Evolutionary conservation across 2,113 vertebrate species (phyloP).

Genomic region (Emberiza fucata): DNA sequence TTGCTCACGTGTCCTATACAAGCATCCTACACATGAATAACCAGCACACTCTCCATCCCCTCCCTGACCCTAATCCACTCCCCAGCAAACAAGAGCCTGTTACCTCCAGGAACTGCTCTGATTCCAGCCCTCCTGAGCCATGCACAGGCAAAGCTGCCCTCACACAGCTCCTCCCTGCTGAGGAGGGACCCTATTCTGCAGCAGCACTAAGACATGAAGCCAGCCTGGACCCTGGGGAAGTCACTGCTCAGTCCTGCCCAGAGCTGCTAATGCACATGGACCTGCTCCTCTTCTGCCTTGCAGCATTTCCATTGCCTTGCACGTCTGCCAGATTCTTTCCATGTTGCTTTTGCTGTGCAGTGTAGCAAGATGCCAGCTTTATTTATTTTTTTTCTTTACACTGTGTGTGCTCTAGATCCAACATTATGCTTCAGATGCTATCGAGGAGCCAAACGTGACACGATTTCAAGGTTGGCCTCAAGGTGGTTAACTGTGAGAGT

Average conservation of each 20-base stretch:
- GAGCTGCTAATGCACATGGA: background rate
- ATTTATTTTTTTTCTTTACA: background rate
- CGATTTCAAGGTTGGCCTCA: slow-evolving; percentile 51
- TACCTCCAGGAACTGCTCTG: background rate
- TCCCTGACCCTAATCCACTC: background rate
- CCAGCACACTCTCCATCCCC: background rate
- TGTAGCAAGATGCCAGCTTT: background rate
- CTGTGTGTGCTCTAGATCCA: background rate
- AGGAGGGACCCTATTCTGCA: background rate
- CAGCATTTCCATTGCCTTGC: background rate
- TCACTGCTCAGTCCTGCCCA: accelerated
- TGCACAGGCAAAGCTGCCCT: background rate
- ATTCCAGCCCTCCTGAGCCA: background rate
- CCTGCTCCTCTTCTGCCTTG: background rate
- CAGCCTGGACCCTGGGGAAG: background rate
- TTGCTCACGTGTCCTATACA: background rate
- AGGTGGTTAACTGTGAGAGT: slow-evolving; percentile 27
- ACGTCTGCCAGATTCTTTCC: background rate
- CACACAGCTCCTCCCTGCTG: background rate
- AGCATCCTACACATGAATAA: background rate
- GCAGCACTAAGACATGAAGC: background rate
- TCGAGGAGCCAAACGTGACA: slow-evolving; percentile 9
- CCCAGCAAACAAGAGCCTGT: background rate
- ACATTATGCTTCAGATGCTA: background rate
- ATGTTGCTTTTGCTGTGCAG: background rate